Percentiles rank a stretch among this genome's conserved stretches.
Conservation (phyloP, 2,113 vertebrate species). For the Hylia prasina region DNA sequence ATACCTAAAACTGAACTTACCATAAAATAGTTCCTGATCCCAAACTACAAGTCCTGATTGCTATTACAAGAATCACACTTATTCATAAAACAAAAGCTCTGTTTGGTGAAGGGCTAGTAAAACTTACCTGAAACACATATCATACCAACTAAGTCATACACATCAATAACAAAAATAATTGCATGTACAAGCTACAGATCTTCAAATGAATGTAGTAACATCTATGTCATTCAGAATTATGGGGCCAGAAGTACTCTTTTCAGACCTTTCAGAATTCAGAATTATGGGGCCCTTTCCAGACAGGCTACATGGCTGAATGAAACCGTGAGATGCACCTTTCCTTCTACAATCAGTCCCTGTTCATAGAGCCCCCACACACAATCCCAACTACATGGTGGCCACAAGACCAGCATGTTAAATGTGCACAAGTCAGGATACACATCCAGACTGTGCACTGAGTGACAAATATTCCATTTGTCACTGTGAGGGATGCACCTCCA, state of each 20-base stretch:
- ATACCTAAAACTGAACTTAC: background rate
- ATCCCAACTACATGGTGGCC: rapidly evolving
- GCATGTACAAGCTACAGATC: background rate
- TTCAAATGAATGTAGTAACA: background rate
- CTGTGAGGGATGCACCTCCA: rapidly evolving
- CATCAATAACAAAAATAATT: background rate
- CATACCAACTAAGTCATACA: background rate
- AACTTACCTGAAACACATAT: background rate
- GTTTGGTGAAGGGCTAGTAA: background rate
- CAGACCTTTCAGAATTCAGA: no score
- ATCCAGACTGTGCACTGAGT: background rate
- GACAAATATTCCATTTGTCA: background rate
- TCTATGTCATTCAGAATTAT: background rate
- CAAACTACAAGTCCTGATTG: background rate
- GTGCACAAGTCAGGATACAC: background rate
- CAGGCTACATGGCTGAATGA: background rate
- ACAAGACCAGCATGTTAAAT: rapidly evolving
- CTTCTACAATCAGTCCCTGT: background rate
- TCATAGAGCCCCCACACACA: background rate
- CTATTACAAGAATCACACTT: background rate
- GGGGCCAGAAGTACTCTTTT: background rate
- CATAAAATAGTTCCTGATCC: background rate
- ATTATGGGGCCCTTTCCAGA: background rate
- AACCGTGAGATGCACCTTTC: background rate
- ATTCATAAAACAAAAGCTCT: background rate